Evolutionary conservation across 2,888 invertebrate species (phyloP).

Genomic region (Amaurobius ferox): DNA sequence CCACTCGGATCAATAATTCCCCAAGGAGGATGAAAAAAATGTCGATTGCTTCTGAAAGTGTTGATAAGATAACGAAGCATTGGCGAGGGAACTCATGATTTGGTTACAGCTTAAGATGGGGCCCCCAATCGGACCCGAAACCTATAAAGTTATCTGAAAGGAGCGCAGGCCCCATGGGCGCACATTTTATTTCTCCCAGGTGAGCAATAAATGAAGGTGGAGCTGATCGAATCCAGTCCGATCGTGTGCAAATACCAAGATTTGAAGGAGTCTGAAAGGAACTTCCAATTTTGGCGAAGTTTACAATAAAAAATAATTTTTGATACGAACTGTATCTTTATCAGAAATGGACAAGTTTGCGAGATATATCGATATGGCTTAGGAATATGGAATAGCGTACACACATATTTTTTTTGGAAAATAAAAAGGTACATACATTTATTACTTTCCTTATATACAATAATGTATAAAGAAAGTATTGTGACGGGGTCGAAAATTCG

Average conservation of each 20-base stretch:
- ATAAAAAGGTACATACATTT: no score
- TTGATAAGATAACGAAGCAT: conserved; percentile 13
- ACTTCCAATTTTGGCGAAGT: neutral
- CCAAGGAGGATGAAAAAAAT: neutral
- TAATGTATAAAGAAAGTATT: no score
- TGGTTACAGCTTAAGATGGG: neutral
- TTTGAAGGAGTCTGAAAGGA: neutral
- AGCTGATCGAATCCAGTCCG: conserved; percentile 50
- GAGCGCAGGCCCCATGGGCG: conserved; percentile 49
- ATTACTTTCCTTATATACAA: no score
- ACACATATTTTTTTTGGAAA: no score
- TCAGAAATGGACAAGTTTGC: no score
- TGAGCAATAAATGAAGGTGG: conserved; percentile 35
- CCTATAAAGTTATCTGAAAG: conserved; percentile 47
- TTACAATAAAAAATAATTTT: no score
- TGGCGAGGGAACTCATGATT: neutral
- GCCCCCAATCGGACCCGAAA: neutral
- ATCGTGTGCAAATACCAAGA: neutral
- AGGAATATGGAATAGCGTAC: no score
- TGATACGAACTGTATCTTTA: no score
- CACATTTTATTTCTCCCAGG: conserved; percentile 54
- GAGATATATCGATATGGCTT: no score
- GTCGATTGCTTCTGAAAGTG: neutral
- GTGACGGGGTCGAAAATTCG: no score
- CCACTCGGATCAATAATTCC: neutral